Base-by-base conservation (phyloP, 2,888 invertebrate genomes). In the Hydrotaea diabolus region DNA sequence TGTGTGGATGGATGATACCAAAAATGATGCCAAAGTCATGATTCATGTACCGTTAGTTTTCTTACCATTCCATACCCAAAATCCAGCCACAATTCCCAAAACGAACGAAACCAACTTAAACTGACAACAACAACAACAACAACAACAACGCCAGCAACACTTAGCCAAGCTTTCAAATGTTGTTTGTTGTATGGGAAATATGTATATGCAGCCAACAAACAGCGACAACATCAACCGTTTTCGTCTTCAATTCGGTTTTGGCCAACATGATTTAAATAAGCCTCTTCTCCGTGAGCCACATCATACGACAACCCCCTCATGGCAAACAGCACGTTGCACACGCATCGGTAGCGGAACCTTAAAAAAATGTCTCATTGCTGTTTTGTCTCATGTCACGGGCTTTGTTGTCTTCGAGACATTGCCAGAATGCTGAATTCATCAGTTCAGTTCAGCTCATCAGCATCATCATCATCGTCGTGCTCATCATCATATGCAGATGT, bases 21-120 rank as follows among this genome's bases (percentile, higher is more conserved):
- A n/a, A n/a, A n/a, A 91, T 90, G 90, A 89, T 91, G 90, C 89
- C 91, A 90, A 89, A 90, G 91, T 91, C 91, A 91, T 92, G 92
- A 91, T 91, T 91, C 91, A 91, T 90, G 88, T 91, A 89, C 92
- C 91, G 92, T 91, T 92, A 91, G 88, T 87, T 91, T 89, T 26
- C 36, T 39, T 23, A 59, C 59, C 53, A 88, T 88, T 39, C 87
- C 90, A 89, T 88, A 89, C 88, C 89, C 89, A 88, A 89, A 89
- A 89, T 87, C 19, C 62, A 57, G 43, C 49, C 64, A 76, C 13
- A 31, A 88, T 87, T 7, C 31, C 31, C 88, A 89, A 88, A 85
- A 87, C 85, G 77, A 84, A 78, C 72, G 76, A 80, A 66, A 79
- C 73, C 72, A 77, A 17, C 31, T 46, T 36, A 64, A 66, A n/a